These are phyloP conservation scores for Tribolium madens DNA, from an alignment of 1,140 invertebrate species.

Conservation along the genomic window DNA sequence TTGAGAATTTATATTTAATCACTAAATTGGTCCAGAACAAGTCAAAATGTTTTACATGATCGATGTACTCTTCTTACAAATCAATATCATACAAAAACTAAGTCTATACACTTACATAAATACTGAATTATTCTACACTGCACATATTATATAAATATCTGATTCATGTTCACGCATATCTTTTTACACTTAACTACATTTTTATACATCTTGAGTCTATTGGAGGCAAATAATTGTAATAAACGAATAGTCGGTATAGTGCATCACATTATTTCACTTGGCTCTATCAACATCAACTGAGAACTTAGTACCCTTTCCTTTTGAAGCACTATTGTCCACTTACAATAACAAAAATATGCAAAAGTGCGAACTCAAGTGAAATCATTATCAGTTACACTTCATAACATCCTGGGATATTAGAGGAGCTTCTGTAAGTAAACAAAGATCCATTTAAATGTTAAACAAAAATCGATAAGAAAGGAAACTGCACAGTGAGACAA, in stretches of 20 bases:
- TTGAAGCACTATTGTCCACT: conserved; percentile 37
- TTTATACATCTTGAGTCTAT: conserved; percentile 42
- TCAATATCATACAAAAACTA: conserved; percentile 46
- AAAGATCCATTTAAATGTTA: conserved; percentile 47
- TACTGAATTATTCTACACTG: conserved; percentile 43
- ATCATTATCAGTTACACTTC: conserved; percentile 48
- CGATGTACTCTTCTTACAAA: conserved; percentile 44
- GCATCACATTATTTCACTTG: conserved; percentile 34
- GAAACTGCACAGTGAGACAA: conserved; percentile 42
- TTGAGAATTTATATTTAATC: conserved; percentile 21
- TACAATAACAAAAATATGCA: conserved; percentile 20
- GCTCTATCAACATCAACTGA: conserved; percentile 34
- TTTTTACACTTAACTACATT: conserved; percentile 43
- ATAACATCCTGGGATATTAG: conserved; percentile 50
- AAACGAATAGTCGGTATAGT: conserved; percentile 24
- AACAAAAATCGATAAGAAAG: conserved; percentile 17
- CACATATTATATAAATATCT: conserved; percentile 45
- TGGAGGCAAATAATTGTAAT: conserved; percentile 21
- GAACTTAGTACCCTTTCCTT: conserved; percentile 25
- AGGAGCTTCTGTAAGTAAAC: conserved; percentile 54
- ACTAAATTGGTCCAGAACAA: conserved; percentile 41
- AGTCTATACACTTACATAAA: conserved; percentile 45
- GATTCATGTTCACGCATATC: conserved; percentile 42
- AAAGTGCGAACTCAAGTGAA: conserved; percentile 10
- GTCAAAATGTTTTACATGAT: conserved; percentile 29